Conservation (phyloP, 2,888 invertebrate genomes). For the Apamea epomidion region DNA sequence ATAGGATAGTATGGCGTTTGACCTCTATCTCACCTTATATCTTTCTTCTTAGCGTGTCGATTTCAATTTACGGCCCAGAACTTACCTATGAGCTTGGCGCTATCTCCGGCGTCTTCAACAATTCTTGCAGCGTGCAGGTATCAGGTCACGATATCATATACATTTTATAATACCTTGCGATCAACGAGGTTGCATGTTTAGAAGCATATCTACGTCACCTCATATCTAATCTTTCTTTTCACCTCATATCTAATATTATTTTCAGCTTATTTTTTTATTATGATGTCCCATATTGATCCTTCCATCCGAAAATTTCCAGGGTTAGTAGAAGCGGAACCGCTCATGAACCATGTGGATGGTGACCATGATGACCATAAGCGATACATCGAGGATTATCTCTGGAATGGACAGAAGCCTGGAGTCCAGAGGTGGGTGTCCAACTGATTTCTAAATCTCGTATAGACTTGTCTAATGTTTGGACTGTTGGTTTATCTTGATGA, state of each 20-base stretch:
- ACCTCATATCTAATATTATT: too few species aligned
- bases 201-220: not conserved
- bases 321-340: constrained; percentile 93
- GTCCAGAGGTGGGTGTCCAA: constrained; percentile 83
- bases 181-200: not conserved
- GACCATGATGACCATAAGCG: constrained; percentile 88
- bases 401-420: constrained; percentile 88
- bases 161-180: not conserved
- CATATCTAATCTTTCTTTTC: not conserved
- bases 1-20: not conserved
- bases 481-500: constrained; percentile 50
- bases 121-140: too few species aligned
- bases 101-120: not conserved
- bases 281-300: not conserved
- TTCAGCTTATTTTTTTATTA: not conserved
- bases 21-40: not conserved
- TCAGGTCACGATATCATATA: not conserved
- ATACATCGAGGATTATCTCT: constrained; percentile 88
- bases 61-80: not conserved
- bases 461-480: constrained; percentile 21
- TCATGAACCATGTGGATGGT: constrained; percentile 92
- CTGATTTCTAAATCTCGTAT: constrained; percentile 11
- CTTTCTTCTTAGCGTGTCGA: not conserved
- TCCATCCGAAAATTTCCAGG: constrained; percentile 79
- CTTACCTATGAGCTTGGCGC: not conserved